Conservation (phyloP, 2,888 invertebrate genomes). For the Eumerus sabulonum region DNA sequence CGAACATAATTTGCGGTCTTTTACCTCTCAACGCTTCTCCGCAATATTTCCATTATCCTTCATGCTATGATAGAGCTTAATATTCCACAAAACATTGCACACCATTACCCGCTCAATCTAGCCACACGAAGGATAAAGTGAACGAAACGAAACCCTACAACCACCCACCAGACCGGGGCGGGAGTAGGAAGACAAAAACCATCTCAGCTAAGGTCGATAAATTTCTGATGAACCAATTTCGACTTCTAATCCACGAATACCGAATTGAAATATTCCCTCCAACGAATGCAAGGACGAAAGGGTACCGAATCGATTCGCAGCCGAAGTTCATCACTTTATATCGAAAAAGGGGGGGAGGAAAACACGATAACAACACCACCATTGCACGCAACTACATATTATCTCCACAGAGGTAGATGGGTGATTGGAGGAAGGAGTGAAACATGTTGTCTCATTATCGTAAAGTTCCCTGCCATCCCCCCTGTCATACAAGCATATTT, state of each 20-base stretch:
- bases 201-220: constrained; percentile 56
- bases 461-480: constrained; percentile 35
- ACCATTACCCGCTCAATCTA: constrained; percentile 67
- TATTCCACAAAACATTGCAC: constrained; percentile 64
- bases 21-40: constrained; percentile 47
- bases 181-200: constrained; percentile 4
- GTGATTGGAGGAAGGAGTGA: no score
- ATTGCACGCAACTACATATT: neutral
- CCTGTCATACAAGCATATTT: constrained; percentile 57
- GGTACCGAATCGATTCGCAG: constrained; percentile 46
- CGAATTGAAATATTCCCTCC: constrained; percentile 47
- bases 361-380: constrained; percentile 11
- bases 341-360: constrained; percentile 4
- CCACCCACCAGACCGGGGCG: no score
- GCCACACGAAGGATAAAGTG: constrained; percentile 20
- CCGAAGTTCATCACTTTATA: constrained; percentile 52
- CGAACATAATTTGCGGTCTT: constrained; percentile 48
- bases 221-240: constrained; percentile 66
- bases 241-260: constrained; percentile 51
- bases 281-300: no score
- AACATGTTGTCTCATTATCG: constrained; percentile 53
- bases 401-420: neutral
- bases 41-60: constrained; percentile 38
- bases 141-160: no score
- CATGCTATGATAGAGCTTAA: constrained; percentile 50